Conservation (phyloP, 2,113 vertebrate species). For the Gadus macrocephalus region DNA sequence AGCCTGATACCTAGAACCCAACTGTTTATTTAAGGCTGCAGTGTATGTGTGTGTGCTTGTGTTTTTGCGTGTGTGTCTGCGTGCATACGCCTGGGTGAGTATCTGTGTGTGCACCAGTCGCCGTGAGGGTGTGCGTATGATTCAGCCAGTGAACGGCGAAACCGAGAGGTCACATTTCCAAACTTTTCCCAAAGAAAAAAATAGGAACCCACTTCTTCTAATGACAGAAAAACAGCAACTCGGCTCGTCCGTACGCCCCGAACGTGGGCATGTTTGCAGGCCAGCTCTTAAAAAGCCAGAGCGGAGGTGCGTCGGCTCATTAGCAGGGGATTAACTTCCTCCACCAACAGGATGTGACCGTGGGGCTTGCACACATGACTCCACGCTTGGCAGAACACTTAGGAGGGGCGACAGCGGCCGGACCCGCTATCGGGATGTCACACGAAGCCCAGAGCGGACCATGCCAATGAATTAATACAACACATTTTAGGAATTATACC, state of each 20-base stretch:
- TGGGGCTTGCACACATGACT: background rate
- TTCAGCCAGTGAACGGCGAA: background rate
- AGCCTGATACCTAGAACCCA: background rate
- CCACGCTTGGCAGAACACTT: background rate
- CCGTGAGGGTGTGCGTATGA: background rate
- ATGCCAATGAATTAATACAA: background rate
- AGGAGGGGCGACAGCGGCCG: background rate
- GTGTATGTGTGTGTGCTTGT: background rate
- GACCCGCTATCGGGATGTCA: background rate
- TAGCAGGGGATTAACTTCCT: background rate
- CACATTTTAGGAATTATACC: background rate
- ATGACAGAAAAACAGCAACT: background rate
- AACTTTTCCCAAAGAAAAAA: background rate
- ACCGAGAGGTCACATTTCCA: background rate
- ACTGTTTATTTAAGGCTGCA: too few species aligned
- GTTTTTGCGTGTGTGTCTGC: background rate
- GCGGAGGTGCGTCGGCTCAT: background rate
- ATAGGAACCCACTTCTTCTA: background rate
- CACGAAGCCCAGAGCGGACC: too few species aligned
- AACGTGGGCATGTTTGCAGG: slow-evolving; percentile 7
- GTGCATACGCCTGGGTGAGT: background rate
- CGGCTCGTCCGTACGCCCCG: background rate
- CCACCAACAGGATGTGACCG: slow-evolving; percentile 2
- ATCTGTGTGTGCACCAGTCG: background rate
- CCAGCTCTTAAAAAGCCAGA: background rate